A percentile compares a stretch with the other conserved stretches of the same genome.
These are phyloP conservation scores for Macrosteles quadrilineatus DNA, from an alignment of 1,140 invertebrate genomes.

Conservation along the genomic window DNA sequence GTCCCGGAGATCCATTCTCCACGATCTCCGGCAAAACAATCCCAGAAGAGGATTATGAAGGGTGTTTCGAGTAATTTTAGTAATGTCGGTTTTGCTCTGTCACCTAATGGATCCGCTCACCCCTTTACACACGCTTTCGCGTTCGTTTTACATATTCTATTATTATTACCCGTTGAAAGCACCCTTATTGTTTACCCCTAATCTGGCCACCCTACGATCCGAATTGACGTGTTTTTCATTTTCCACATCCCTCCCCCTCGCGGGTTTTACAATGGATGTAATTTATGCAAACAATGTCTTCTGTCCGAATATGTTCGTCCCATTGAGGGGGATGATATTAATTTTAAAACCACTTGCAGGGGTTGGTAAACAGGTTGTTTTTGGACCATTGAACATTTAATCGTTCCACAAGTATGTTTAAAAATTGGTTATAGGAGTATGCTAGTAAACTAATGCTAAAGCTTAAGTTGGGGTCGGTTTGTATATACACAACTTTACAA, in stretches of 20 bases:
- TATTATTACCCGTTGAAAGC: neutral
- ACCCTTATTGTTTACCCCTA: constrained; percentile 1
- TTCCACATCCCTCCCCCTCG: neutral
- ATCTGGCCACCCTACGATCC: constrained; percentile 9
- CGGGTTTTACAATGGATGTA: neutral
- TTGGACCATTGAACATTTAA: too few species aligned
- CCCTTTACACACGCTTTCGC: neutral
- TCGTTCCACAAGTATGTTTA: too few species aligned
- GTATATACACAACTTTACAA: too few species aligned
- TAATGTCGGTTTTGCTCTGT: neutral
- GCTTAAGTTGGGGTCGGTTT: too few species aligned
- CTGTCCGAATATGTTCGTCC: neutral
- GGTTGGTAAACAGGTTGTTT: too few species aligned
- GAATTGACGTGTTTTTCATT: constrained; percentile 16
- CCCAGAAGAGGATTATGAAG: neutral
- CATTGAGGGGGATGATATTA: neutral
- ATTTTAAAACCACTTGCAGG: neutral
- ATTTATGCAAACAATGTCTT: constrained; percentile 14
- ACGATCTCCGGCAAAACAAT: neutral
- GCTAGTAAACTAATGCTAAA: too few species aligned
- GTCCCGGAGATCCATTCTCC: neutral
- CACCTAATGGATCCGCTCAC: neutral
- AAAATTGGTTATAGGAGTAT: too few species aligned
- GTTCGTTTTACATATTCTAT: constrained; percentile 9
- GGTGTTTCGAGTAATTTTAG: neutral